Base-by-base conservation (phyloP, 2,888 invertebrate genomes). In the Tricholauxania praeusta region DNA sequence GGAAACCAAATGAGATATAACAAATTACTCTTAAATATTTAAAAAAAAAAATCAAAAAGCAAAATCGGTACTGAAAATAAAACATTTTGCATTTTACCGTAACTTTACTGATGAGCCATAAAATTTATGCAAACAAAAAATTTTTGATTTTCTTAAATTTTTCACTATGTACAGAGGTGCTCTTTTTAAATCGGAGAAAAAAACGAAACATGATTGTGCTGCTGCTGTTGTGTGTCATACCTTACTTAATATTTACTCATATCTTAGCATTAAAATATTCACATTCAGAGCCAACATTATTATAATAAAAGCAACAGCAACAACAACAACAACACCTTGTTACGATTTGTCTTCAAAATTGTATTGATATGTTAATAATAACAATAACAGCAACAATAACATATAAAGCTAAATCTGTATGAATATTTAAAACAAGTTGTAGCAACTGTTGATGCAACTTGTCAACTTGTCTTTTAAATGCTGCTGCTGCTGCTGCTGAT, bases 231-330 rank as follows among this genome's bases (percentile, higher is more conserved):
- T 39, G 10, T 10, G 1, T 39, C 8, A 10, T 39, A 39, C 39
- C 39, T 39, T 1, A 28, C 57, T 22, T 57, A 22, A 57, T 57
- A 22, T 57, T 22, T 22, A 1, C 22, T 57, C 57, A 57, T 57
- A 57, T 57, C 57, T 57, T 57, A 57, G 57, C 22, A 57, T 57
- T 57, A 57, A 57, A 17, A 12, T 57, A 28, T 57, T 28, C 14
- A 39, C 8, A 39, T 39, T 39, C 39, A 39, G 7, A 39, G 39
- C 10, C 39, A 39, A 39, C 39, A 57, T 3, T 17, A 3, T 17
- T 19, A 55, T 17, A 55, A 55, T 3, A 14, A 22, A 19, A 19
- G 14, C 22, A 17, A 57, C 22, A 57, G 14, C 57, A 57, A 12
- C 19, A 57, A 19, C 19, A 19, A 28, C 28, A n/a, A 55, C 55